These are phyloP conservation scores for Hypercompe scribonia DNA, from an alignment of 2,888 invertebrate genomes.

Conservation along the genomic window DNA sequence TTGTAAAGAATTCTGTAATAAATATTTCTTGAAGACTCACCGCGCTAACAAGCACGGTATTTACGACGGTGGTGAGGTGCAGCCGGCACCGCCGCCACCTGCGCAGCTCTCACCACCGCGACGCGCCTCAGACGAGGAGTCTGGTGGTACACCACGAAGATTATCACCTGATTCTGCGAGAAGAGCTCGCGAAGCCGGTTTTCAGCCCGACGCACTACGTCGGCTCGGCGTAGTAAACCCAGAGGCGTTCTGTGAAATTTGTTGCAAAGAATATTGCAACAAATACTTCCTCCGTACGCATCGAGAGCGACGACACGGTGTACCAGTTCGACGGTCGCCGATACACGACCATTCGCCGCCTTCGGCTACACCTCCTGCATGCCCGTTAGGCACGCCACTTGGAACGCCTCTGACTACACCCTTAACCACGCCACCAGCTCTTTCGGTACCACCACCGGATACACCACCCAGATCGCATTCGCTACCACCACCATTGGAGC, in stretches of 20 bases:
- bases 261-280: slow-evolving; percentile 97
- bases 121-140: slow-evolving; percentile 79
- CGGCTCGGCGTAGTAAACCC: slow-evolving; percentile 93
- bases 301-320: slow-evolving; percentile 97
- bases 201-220: slow-evolving; percentile 91
- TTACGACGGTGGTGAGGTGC: slow-evolving; percentile 87
- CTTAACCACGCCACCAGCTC: slow-evolving; percentile 88
- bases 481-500: slow-evolving; percentile 70
- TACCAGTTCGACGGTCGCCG: slow-evolving; percentile 82
- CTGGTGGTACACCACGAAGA: slow-evolving; percentile 85
- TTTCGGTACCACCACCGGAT: slow-evolving; percentile 91
- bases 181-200: slow-evolving; percentile 90
- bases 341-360: slow-evolving; percentile 82
- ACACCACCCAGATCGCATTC: slow-evolving; percentile 76
- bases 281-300: slow-evolving; percentile 97
- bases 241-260: slow-evolving; percentile 97
- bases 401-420: slow-evolving; percentile 88
- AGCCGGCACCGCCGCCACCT: slow-evolving; percentile 74
- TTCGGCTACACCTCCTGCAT: slow-evolving; percentile 69
- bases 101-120: slow-evolving; percentile 82
- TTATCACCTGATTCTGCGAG: slow-evolving; percentile 88
- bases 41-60: slow-evolving; percentile 99
- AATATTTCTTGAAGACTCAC: slow-evolving; percentile 99
- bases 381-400: slow-evolving; percentile 49
- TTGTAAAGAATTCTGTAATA: slow-evolving; percentile 99